A percentile compares a stretch with the other conserved stretches of the same genome.
Conservation (phyloP, 2,797 vertebrate species). For the Epinephelus malabaricus region DNA sequence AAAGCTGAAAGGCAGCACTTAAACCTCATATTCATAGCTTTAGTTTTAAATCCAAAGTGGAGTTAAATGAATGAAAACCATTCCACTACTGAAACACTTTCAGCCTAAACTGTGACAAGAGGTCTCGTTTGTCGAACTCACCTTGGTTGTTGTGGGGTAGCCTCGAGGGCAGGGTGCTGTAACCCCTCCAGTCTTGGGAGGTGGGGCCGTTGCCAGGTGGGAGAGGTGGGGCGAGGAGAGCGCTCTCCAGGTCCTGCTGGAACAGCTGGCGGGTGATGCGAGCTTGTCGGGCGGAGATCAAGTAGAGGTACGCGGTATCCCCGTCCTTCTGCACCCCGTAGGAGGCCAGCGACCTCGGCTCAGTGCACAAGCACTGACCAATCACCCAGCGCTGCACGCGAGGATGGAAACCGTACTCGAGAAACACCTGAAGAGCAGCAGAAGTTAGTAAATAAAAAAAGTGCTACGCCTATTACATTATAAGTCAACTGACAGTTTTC, state of each 20-base stretch:
- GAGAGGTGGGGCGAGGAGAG: conserved; percentile 70
- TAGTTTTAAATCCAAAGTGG: background rate
- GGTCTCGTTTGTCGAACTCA: conserved; percentile 41
- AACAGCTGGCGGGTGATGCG: conserved; percentile 86
- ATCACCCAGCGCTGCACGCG: conserved; percentile 96
- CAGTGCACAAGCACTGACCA: conserved; percentile 90
- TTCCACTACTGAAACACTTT: background rate
- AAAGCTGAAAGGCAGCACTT: background rate
- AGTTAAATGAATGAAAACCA: background rate
- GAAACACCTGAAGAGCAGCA: conserved; percentile 86
- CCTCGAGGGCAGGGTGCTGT: conserved; percentile 85
- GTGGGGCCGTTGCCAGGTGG: conserved; percentile 58
- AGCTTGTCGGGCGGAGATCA: conserved; percentile 89
- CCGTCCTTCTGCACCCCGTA: conserved; percentile 91
- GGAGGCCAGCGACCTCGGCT: conserved; percentile 89
- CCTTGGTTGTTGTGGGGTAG: conserved; percentile 81
- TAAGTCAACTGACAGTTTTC: background rate
- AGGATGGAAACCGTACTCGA: conserved; percentile 93
- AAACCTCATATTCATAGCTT: no score
- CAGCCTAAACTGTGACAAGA: background rate
- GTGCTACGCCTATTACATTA: background rate
- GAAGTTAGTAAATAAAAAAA: background rate
- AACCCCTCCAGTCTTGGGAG: conserved; percentile 80
- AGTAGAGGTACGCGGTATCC: conserved; percentile 92
- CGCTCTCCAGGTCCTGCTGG: conserved; percentile 87